Evolutionary conservation across 2,113 vertebrate species (phyloP), one percentile per base, ranked within the genome.

Genomic region (Propithecus coquereli): DNA sequence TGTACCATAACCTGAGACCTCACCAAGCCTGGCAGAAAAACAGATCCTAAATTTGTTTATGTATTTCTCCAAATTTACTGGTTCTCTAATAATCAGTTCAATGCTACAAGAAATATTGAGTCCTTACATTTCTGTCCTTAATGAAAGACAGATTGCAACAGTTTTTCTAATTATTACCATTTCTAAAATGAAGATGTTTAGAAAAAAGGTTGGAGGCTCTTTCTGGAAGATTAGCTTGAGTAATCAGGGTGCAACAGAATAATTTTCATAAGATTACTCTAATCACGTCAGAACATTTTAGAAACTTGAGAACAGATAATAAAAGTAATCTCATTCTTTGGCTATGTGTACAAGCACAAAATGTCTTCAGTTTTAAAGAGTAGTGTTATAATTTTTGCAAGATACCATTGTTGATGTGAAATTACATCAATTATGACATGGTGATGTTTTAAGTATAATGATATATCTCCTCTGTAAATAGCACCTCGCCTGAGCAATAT

Each of bases 171-270:
- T 86, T 16, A 52, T 92, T 92, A 86, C 45, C 61, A 86, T 73
- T 74, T 22, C 59, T 74, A 73, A 95, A 94, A 90, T 27, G n/a
- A 90, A 86, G 86, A 93, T 83, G 70, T 52, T 47, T 79, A 43
- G 61, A 84, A 25, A 92, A 73, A 79, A 93, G 17, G 92, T 47
- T 93, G 79, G 87, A 92, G 10, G 16, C 57, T 95, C 61, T 91
- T 91, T 95, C 71, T 95, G 88, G 54, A 80, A 97, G 34, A 94
- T 10, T 14, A 96, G 63, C 34, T 93, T 89, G 14, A 95, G 83
- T 89, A 92, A 97, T 88, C 92, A 40, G 23, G 12, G 22, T 84
- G 63, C 14, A 68, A 68, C 43, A 43, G 79, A 74, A 0, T 5
- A 92, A 90, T 91, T 97, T 86, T 90, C 32, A 13, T 84, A 16